Percentiles rank a stretch among this genome's conserved stretches.
phyloP scores from a whole-genome alignment of 1,140 invertebrate species.

The Drosophila nannoptera region DNA sequence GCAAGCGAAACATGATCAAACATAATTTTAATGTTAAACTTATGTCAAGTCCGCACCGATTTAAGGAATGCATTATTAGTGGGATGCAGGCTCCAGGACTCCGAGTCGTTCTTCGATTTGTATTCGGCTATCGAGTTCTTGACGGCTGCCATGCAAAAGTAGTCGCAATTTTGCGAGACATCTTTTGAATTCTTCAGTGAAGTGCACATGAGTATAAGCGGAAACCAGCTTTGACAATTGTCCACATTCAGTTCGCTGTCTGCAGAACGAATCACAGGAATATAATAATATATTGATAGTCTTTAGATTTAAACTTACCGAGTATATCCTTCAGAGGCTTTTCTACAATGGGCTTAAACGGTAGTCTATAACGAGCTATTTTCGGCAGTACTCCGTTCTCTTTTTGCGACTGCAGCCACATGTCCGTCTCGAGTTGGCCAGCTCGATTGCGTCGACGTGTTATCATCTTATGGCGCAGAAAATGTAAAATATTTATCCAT shows the following conservation, averaged over 20 bases:
- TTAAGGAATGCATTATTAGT: constrained; percentile 78
- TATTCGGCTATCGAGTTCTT: constrained; percentile 76
- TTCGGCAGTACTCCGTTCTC: constrained; percentile 72
- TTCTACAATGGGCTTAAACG: constrained; percentile 72
- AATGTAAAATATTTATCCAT: constrained; percentile 71
- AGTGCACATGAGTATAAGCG: constrained; percentile 72
- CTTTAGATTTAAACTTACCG: constrained; percentile 31
- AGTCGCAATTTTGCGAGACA: constrained; percentile 62
- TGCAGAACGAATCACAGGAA: constrained; percentile 8
- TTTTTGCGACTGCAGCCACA: constrained; percentile 69
- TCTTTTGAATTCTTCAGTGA: constrained; percentile 64
- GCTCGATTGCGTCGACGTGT: constrained; percentile 61
- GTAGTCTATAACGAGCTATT: constrained; percentile 71
- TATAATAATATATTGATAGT: not conserved
- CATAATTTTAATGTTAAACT: not conserved
- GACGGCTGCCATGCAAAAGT: constrained; percentile 76
- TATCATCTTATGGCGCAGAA: constrained; percentile 75
- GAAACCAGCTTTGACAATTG: constrained; percentile 77
- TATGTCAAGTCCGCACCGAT: constrained; percentile 38
- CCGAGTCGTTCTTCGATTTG: constrained; percentile 62
- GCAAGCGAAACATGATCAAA: constrained; percentile 1
- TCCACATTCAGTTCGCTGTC: constrained; percentile 73
- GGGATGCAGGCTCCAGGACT: constrained; percentile 71
- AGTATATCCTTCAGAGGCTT: constrained; percentile 72
- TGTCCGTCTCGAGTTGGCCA: constrained; percentile 70